Evolutionary conservation across 2,113 vertebrate species (phyloP), one percentile per base, ranked within the genome.

Genomic region (Tachysurus fulvidraco): DNA sequence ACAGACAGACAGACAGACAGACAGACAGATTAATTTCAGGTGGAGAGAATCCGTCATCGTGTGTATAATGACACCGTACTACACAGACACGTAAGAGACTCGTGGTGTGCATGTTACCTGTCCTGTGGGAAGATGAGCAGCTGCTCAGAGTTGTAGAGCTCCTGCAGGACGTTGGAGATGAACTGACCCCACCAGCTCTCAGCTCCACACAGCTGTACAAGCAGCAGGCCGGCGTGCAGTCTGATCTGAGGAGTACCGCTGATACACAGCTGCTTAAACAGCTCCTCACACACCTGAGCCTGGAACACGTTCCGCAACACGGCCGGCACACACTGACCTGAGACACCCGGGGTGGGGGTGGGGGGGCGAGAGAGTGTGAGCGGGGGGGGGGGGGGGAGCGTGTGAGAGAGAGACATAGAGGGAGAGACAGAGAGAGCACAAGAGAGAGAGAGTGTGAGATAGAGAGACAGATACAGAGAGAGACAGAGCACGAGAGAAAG

Each of bases 121-220:
- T 99, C 98, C 92, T 99, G 98, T 71, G 98, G 98, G 89, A 99
- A 99, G 92, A 99, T 98, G 84, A 99, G 97, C 90, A 98, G 95
- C 85, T 99, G 98, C 46, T 99, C 98, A 0, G 98, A 99, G 94
- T 99, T 99, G 94, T 99, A 99, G 23, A 99, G 94, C 91, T 99
- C 98, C 91, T 99, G 98, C 87, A 99, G 95, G 0, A 99, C 98
- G 0, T 99, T 99, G 59, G 98, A 99, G 65, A 99, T 97, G 93
- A 99, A 99, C 87, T 98, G 98, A 52, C 98, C 98, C 98, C 98
- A 99, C 98, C 98, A 99, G 81, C 96, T 95, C 94, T 99, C 98
- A 3, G 96, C 97, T 83, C 98, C 98, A 90, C 98, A 99, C 0
- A 99, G 95, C 88, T 99, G 98, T 89, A 99, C 98, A 87, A 99